phyloP scores from a whole-genome alignment of 2,797 vertebrate genomes.

The Mus caroli region DNA sequence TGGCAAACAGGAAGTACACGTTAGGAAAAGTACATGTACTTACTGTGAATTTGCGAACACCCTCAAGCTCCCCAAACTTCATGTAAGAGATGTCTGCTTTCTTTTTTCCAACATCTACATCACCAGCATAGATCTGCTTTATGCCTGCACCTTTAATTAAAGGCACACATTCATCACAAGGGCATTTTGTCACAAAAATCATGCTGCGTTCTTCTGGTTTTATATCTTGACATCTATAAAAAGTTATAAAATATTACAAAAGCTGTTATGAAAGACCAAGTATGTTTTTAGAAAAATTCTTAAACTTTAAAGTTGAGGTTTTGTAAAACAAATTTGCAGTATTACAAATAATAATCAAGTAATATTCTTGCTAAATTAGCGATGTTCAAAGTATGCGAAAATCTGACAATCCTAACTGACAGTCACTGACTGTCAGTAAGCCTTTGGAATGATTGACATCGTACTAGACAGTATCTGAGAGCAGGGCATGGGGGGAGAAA shows the following conservation, averaged over 20 bases:
- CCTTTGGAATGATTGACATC: conserved; percentile 16
- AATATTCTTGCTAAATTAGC: conserved; percentile 54
- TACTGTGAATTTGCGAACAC: conserved; percentile 94
- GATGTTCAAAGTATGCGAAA: conserved; percentile 57
- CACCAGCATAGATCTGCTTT: conserved; percentile 96
- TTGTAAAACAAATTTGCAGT: conserved; percentile 45
- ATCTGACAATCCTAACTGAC: conserved; percentile 29
- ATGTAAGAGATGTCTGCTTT: conserved; percentile 98
- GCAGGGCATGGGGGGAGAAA: neutral
- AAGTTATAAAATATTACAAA: conserved; percentile 67
- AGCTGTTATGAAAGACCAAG: conserved; percentile 36
- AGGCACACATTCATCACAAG: conserved; percentile 97
- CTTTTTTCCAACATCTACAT: conserved; percentile 94
- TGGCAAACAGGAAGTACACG: conserved; percentile 4
- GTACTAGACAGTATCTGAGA: conserved; percentile 47
- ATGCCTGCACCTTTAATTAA: conserved; percentile 96
- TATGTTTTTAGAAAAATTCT: conserved; percentile 59
- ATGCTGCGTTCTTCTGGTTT: conserved; percentile 93
- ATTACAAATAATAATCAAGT: conserved; percentile 51
- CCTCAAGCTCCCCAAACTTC: conserved; percentile 92
- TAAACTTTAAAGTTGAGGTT: conserved; percentile 50
- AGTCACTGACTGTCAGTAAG: conserved; percentile 26
- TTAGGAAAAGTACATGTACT: conserved; percentile 83
- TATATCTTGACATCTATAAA: conserved; percentile 92
- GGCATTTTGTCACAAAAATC: conserved; percentile 98